Evolutionary conservation across 92 coral and sea anemone genomes (phyloP).

Genomic region (Epizoanthus scotinus): DNA sequence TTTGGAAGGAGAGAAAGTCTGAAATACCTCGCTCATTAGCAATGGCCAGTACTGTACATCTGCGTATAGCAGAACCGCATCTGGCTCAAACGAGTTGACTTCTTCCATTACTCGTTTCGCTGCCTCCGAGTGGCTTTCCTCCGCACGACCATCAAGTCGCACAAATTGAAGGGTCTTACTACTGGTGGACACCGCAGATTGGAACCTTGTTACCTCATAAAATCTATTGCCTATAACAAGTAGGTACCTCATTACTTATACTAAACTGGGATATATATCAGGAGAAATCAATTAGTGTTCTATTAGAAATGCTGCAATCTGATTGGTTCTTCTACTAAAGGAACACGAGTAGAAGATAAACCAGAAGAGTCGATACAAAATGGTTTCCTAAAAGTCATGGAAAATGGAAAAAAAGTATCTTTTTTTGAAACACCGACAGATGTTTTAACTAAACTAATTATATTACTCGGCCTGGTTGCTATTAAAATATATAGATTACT

Average conservation of each 20-base stretch:
- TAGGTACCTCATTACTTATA: neutral
- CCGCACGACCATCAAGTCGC: neutral
- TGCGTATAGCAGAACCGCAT: slow-evolving; percentile 51
- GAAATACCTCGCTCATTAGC: slow-evolving; percentile 34
- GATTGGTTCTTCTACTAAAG: too few species aligned
- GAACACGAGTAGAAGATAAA: too few species aligned
- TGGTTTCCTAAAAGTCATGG: too few species aligned
- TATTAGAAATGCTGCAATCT: too few species aligned
- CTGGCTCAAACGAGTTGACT: slow-evolving; percentile 31
- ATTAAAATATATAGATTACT: too few species aligned
- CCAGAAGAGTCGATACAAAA: too few species aligned
- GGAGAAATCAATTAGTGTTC: too few species aligned
- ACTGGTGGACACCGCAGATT: neutral
- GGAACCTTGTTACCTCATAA: neutral
- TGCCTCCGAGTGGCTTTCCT: neutral
- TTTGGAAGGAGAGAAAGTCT: neutral
- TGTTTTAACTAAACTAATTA: too few species aligned
- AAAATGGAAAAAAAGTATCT: too few species aligned
- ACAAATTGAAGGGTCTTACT: slow-evolving; percentile 6
- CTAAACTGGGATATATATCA: too few species aligned
- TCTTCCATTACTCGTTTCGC: slow-evolving; percentile 17
- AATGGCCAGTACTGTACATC: slow-evolving; percentile 6
- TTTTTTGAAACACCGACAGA: too few species aligned
- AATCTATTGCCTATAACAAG: neutral
- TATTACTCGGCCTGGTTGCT: too few species aligned